Conservation (phyloP, 1,140 invertebrate species). For the Eubasilissa regina region DNA sequence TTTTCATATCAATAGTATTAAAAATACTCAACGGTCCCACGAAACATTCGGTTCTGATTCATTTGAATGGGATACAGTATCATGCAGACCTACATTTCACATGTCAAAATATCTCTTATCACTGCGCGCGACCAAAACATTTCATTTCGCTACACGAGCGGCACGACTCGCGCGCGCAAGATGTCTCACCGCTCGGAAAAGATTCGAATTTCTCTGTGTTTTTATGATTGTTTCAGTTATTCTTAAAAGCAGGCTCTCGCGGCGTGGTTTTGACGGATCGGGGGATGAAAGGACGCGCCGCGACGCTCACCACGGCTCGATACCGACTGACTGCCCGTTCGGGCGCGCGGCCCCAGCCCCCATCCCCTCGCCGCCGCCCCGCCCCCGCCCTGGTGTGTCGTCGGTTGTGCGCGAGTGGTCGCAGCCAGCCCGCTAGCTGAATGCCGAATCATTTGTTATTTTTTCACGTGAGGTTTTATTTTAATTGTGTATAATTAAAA, state of each 20-base stretch:
- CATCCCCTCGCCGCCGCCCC: constrained; percentile 1
- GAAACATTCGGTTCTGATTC: too few relatives aligned
- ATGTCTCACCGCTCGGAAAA: too few relatives aligned
- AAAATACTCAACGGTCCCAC: too few relatives aligned
- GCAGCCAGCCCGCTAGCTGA: not conserved
- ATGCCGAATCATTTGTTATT: too few relatives aligned
- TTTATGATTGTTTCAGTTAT: constrained; percentile 3
- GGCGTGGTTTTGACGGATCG: constrained; percentile 28
- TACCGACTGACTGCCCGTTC: constrained; percentile 52
- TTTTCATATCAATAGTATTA: too few relatives aligned
- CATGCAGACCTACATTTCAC: not conserved
- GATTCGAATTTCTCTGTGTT: not conserved
- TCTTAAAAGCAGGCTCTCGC: not conserved
- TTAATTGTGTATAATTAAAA: too few relatives aligned
- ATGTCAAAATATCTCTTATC: not conserved
- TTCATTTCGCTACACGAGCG: not conserved
- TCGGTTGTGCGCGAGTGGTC: constrained; percentile 11
- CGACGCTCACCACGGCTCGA: constrained; percentile 50
- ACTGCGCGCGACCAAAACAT: not conserved
- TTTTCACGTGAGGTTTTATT: too few relatives aligned
- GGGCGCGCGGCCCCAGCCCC: constrained; percentile 15
- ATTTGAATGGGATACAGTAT: too few relatives aligned
- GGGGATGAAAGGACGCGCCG: constrained; percentile 38
- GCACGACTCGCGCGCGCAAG: too few relatives aligned
- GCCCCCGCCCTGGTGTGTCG: constrained; percentile 18